Evolutionary conservation across 2,888 invertebrate genomes (phyloP).

Genomic region (Pristionchus japonicus): DNA sequence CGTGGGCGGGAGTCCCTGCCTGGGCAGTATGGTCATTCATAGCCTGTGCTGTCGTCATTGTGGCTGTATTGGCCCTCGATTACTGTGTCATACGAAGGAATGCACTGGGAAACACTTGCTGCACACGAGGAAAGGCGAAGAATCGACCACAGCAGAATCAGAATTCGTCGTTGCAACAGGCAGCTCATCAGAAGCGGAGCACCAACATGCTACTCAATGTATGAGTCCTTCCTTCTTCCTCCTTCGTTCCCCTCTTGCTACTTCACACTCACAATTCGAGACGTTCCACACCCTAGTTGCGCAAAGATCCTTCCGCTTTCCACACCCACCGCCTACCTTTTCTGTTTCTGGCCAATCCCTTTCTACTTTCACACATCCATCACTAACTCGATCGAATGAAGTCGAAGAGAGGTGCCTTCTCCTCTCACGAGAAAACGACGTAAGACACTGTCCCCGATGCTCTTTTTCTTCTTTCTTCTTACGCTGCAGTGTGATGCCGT

Average conservation of each 20-base stretch:
- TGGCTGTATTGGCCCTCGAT: constrained; percentile 68
- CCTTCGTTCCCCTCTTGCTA: neutral
- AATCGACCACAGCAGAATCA: neutral
- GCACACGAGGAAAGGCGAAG: constrained; percentile 47
- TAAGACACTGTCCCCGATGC: constrained; percentile 11
- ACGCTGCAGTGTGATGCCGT: neutral
- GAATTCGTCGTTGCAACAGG: constrained; percentile 47
- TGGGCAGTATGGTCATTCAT: constrained; percentile 72
- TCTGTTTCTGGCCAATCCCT: constrained; percentile 23
- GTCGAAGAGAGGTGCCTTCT: neutral
- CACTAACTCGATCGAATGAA: constrained; percentile 5
- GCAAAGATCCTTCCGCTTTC: constrained; percentile 6
- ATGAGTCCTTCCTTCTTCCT: constrained; percentile 20
- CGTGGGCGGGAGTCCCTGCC: constrained; percentile 59
- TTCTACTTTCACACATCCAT: constrained; percentile 34
- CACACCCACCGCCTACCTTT: neutral
- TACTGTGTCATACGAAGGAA: constrained; percentile 71
- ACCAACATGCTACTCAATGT: constrained; percentile 72
- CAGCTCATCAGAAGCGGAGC: constrained; percentile 68
- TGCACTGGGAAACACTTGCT: constrained; percentile 66
- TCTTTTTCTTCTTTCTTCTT: neutral
- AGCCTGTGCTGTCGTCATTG: constrained; percentile 63
- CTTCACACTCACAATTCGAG: neutral
- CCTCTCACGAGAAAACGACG: neutral
- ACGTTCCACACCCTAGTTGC: neutral